Evolutionary conservation across 2,888 invertebrate genomes (phyloP).

Genomic region (Barypeithes pellucidus): DNA sequence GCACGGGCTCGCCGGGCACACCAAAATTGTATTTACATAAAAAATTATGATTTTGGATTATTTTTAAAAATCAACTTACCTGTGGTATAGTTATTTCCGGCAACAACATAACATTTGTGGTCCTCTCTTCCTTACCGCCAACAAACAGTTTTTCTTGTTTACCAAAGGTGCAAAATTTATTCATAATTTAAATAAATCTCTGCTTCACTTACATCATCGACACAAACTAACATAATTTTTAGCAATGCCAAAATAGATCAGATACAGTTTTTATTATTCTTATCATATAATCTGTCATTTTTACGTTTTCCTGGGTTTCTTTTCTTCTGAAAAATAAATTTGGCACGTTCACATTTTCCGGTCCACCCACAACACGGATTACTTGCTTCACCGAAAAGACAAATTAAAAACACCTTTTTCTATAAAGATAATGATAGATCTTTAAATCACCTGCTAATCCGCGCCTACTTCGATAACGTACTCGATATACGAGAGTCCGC

Average conservation of each 20-base stretch:
- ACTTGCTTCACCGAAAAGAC: background rate
- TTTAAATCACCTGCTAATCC: constrained; percentile 7
- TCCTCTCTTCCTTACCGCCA: constrained; percentile 55
- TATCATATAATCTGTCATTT: background rate
- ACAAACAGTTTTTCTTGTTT: constrained; percentile 63
- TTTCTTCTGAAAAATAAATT: background rate
- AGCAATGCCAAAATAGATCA: too few relatives aligned
- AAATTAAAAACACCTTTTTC: constrained; percentile 11
- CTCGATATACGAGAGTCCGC: constrained; percentile 30
- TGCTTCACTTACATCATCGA: background rate
- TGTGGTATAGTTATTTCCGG: constrained; percentile 67
- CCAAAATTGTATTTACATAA: too few relatives aligned
- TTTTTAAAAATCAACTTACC: too few relatives aligned
- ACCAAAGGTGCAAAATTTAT: constrained; percentile 64
- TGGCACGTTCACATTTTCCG: background rate
- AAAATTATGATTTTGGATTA: too few relatives aligned
- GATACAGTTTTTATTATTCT: too few relatives aligned
- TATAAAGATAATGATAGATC: constrained; percentile 9
- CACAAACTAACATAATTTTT: background rate
- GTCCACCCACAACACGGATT: constrained; percentile 5
- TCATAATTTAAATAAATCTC: constrained; percentile 57
- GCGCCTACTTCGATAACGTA: constrained; percentile 20
- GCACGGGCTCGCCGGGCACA: too few relatives aligned
- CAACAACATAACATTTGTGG: constrained; percentile 61
- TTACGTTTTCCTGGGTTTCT: background rate